These are phyloP conservation scores for Drosophila eohydei DNA, from an alignment of 2,888 invertebrate species.

Conservation along the genomic window DNA sequence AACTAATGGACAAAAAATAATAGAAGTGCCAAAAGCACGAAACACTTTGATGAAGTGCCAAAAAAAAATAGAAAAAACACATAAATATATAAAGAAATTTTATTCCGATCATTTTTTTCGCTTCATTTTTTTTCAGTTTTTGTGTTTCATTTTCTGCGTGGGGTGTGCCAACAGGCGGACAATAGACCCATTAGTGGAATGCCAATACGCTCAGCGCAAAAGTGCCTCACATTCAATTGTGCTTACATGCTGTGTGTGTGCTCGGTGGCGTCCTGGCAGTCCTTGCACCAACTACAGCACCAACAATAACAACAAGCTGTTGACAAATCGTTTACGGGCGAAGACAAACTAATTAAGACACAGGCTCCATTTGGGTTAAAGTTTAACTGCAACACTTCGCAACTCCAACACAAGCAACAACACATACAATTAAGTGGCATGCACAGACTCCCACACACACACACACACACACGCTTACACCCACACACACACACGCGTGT, in stretches of 20 bases:
- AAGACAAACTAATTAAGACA: conserved; percentile 55
- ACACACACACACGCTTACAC: conserved; percentile 13
- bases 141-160: background rate
- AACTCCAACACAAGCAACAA: conserved; percentile 32
- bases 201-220: conserved; percentile 43
- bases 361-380: conserved; percentile 39
- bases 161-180: conserved; percentile 62
- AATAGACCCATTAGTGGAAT: conserved; percentile 59
- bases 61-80: background rate
- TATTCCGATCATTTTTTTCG: conserved; percentile 31
- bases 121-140: conserved; percentile 14
- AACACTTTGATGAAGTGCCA: conserved; percentile 42
- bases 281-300: conserved; percentile 14
- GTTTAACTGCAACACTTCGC: conserved; percentile 37
- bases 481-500: conserved; percentile 60
- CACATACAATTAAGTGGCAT: conserved; percentile 9
- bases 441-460: conserved; percentile 20
- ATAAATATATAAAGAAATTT: conserved; percentile 1
- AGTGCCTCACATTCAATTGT: conserved; percentile 64
- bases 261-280: conserved; percentile 11
- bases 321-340: conserved; percentile 49
- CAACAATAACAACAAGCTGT: conserved; percentile 17
- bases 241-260: conserved; percentile 52
- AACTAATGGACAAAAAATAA: conserved; percentile 50
- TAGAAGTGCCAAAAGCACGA: conserved; percentile 70